Conservation (phyloP, 2,797 vertebrate genomes). For the Bradypodion pumilum region DNA sequence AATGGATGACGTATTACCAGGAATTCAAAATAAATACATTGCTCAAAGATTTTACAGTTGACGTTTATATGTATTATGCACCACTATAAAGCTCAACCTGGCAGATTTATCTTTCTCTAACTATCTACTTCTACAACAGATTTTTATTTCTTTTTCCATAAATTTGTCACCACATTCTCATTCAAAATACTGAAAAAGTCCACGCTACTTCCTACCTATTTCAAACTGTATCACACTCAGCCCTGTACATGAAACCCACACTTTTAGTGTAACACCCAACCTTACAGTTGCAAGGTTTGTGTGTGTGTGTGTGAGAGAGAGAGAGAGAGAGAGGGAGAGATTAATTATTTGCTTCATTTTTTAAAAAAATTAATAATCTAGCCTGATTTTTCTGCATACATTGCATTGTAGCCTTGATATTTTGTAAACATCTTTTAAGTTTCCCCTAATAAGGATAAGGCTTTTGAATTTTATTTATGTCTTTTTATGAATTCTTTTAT, state of each 20-base stretch:
- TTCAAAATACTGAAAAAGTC: neutral
- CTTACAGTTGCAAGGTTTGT: no score
- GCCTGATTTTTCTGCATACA: neutral
- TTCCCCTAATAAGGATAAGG: constrained; percentile 1
- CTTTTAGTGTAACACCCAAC: neutral
- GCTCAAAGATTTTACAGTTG: neutral
- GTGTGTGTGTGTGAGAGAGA: no score
- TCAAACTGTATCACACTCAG: neutral
- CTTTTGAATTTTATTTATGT: constrained; percentile 2
- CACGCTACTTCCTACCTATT: neutral
- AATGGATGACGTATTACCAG: neutral
- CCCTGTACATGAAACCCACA: neutral
- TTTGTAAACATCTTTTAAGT: neutral
- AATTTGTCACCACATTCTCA: neutral
- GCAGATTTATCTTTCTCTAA: neutral
- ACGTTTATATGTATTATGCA: neutral
- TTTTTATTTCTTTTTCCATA: neutral
- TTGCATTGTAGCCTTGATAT: neutral
- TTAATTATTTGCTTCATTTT: neutral
- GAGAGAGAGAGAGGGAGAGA: no score
- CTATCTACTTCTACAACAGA: neutral
- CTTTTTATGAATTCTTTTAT: neutral
- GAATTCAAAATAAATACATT: neutral
- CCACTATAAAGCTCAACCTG: neutral
- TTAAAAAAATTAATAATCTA: neutral